Percentiles rank a stretch among this genome's conserved stretches.
phyloP scores from a whole-genome alignment of 92 coral and sea anemone genomes.

The Phenganax subtilis region DNA sequence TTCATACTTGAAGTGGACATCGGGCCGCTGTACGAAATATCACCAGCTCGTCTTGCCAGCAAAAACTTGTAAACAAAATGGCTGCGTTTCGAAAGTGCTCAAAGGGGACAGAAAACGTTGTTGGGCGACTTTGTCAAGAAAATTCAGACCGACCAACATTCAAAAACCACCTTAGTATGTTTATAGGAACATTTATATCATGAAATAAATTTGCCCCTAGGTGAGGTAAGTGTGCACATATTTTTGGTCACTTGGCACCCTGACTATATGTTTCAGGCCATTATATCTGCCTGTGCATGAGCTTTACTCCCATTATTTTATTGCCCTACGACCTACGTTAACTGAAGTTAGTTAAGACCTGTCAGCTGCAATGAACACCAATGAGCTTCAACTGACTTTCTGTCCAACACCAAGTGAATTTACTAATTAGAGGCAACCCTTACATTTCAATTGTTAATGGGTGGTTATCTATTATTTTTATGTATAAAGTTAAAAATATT shows the following conservation, averaged over 20 bases:
- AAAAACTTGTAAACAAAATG: slow-evolving; percentile 5
- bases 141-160: neutral
- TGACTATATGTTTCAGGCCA: neutral
- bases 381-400: too few species aligned
- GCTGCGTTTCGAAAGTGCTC: neutral
- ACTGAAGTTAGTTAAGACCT: too few species aligned
- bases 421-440: too few species aligned
- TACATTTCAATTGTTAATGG: too few species aligned
- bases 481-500: too few species aligned
- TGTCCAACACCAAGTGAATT: too few species aligned
- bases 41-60: neutral
- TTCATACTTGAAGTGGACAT: slow-evolving; percentile 3
- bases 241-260: slow-evolving; percentile 1
- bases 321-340: too few species aligned
- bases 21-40: neutral
- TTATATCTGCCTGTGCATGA: too few species aligned
- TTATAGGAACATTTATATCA: neutral
- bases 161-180: neutral
- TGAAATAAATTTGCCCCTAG: slow-evolving; percentile 7
- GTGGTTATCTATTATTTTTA: too few species aligned
- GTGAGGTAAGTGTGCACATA: slow-evolving; percentile 9
- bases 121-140: neutral
- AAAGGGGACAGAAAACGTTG: neutral
- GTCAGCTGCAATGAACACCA: too few species aligned
- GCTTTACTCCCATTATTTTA: too few species aligned